Conservation (phyloP, 2,113 vertebrate genomes). For the Junco hyemalis region DNA sequence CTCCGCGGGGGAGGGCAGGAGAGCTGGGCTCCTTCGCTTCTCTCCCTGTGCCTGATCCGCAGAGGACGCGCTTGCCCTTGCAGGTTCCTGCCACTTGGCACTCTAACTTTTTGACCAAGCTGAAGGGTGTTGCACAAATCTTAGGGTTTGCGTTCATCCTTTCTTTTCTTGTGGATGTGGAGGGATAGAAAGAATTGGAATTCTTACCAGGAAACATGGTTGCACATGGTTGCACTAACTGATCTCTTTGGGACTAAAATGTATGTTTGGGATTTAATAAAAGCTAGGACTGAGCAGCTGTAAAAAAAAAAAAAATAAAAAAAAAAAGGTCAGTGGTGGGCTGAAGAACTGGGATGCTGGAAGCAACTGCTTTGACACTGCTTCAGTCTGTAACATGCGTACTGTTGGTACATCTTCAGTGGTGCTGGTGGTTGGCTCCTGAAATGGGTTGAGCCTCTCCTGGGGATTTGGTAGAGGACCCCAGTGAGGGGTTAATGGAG, state of each 20-base stretch:
- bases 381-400: background rate
- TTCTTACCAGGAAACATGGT: background rate
- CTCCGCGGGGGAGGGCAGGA: background rate
- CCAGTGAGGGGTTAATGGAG: background rate
- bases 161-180: background rate
- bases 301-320: background rate
- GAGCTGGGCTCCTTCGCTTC: accelerated
- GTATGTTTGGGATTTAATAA: background rate
- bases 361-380: background rate
- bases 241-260: background rate
- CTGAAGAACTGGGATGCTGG: background rate
- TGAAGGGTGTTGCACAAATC: background rate
- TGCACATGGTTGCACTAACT: background rate
- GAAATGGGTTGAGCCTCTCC: background rate
- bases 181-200: background rate
- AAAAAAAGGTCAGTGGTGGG: background rate
- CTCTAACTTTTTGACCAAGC: background rate
- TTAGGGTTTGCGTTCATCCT: background rate
- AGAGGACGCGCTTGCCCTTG: accelerated
- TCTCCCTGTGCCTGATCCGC: background rate
- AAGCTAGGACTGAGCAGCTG: background rate
- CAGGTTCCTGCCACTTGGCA: background rate
- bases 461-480: background rate
- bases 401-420: background rate
- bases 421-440: accelerated